Evolutionary conservation across 2,888 invertebrate species (phyloP).

Genomic region (Drosophila aldrichi): DNA sequence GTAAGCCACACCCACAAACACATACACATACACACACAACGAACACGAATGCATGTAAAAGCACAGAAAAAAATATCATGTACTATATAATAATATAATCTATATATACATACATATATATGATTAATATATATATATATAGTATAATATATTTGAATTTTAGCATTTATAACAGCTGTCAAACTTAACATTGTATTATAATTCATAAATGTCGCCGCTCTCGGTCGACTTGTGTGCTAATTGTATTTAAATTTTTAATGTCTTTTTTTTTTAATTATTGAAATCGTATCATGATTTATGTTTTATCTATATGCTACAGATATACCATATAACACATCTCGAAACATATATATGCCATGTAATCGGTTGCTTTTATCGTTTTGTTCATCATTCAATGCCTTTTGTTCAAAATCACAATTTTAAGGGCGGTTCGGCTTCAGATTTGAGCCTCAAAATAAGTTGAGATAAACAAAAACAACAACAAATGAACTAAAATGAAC

Average conservation of each 20-base stretch:
- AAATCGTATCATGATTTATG: constrained; percentile 37
- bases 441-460: constrained; percentile 18
- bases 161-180: constrained; percentile 42
- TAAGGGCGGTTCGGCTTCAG: constrained; percentile 45
- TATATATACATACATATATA: constrained; percentile 29
- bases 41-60: constrained; percentile 45
- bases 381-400: constrained; percentile 29
- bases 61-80: constrained; percentile 49
- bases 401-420: constrained; percentile 26
- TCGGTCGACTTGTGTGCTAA: constrained; percentile 45
- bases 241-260: constrained; percentile 11
- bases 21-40: constrained; percentile 30
- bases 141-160: constrained; percentile 29
- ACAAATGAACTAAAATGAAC: constrained; percentile 44
- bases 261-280: constrained; percentile 7
- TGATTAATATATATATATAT: constrained; percentile 8
- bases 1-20: constrained; percentile 36
- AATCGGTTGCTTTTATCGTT: constrained; percentile 38
- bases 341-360: constrained; percentile 23
- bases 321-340: constrained; percentile 24
- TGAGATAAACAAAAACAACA: constrained; percentile 9
- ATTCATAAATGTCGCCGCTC: constrained; percentile 28
- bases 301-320: constrained; percentile 32
- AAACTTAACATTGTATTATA: constrained; percentile 48
- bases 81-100: constrained; percentile 29